Conservation (phyloP, 2,797 vertebrate species). For the Sebastes vulpes region DNA sequence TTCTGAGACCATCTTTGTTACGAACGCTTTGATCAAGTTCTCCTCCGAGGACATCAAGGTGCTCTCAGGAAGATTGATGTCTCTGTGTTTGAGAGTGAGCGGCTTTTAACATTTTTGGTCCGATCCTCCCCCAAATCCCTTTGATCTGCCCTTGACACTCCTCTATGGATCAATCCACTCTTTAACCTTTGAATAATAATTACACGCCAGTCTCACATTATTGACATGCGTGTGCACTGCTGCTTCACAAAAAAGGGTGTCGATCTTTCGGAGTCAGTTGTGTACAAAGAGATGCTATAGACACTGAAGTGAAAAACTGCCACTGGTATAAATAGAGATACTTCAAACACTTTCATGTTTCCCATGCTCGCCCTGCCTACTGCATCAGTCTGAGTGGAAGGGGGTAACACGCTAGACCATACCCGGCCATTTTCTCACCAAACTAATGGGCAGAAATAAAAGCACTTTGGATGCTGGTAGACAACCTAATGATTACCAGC, state of each 20-base stretch:
- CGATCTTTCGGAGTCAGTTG: slow-evolving; percentile 51
- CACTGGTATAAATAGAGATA: slow-evolving; percentile 65
- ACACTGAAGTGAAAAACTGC: slow-evolving; percentile 48
- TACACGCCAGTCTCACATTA: slow-evolving; percentile 66
- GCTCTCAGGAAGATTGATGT: slow-evolving; percentile 77
- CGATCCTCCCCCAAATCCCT: slow-evolving; percentile 79
- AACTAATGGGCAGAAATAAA: slow-evolving; percentile 86
- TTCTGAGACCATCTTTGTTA: slow-evolving; percentile 81
- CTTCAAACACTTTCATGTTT: slow-evolving; percentile 69
- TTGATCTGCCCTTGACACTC: slow-evolving; percentile 84
- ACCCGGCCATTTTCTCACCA: slow-evolving; percentile 79
- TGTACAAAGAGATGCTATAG: slow-evolving; percentile 52
- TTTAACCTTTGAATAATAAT: slow-evolving; percentile 84
- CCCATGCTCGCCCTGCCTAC: slow-evolving; percentile 55
- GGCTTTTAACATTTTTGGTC: slow-evolving; percentile 82
- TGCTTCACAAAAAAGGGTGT: slow-evolving; percentile 52
- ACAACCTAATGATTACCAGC: slow-evolving; percentile 86
- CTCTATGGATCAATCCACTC: slow-evolving; percentile 76
- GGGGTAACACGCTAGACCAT: slow-evolving; percentile 47
- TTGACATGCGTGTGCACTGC: slow-evolving; percentile 62
- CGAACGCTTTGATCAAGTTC: slow-evolving; percentile 81
- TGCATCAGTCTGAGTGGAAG: slow-evolving; percentile 59
- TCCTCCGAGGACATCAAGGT: slow-evolving; percentile 83
- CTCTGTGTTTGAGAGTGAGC: slow-evolving; percentile 72
- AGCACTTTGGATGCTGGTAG: slow-evolving; percentile 80